phyloP scores from a whole-genome alignment of 2,888 invertebrate genomes.

The Eurytoma adleriae region DNA sequence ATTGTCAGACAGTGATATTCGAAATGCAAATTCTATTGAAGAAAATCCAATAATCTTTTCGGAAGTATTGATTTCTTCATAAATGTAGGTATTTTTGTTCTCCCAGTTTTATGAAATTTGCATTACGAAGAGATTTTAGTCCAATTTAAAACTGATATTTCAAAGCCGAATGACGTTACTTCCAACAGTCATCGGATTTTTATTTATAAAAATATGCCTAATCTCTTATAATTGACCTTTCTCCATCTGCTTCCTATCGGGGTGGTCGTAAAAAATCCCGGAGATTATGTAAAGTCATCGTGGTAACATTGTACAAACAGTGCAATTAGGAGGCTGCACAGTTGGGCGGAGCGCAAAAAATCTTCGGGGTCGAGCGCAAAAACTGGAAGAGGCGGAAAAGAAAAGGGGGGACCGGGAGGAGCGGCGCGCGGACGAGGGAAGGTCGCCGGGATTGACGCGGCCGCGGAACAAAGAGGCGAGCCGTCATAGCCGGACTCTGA shows the following conservation, averaged over 20 bases:
- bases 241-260: neutral
- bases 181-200: no score
- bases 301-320: neutral
- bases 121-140: no score
- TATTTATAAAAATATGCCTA: no score
- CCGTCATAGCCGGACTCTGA: constrained; percentile 19
- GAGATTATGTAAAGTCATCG: neutral
- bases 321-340: constrained; percentile 15
- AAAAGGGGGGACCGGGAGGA: neutral
- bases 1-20: no score
- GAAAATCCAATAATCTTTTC: no score
- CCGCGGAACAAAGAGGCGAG: constrained; percentile 13
- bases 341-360: neutral
- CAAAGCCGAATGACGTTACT: no score
- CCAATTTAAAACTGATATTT: no score
- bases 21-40: no score
- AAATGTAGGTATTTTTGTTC: no score
- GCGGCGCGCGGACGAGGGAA: constrained; percentile 1
- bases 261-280: neutral
- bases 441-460: constrained; percentile 30
- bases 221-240: neutral
- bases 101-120: no score
- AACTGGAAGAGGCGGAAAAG: neutral
- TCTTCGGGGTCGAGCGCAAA: neutral
- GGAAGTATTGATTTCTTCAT: no score